Base-by-base conservation (phyloP, 1,140 invertebrate species). In the Nephotettix cincticeps region DNA sequence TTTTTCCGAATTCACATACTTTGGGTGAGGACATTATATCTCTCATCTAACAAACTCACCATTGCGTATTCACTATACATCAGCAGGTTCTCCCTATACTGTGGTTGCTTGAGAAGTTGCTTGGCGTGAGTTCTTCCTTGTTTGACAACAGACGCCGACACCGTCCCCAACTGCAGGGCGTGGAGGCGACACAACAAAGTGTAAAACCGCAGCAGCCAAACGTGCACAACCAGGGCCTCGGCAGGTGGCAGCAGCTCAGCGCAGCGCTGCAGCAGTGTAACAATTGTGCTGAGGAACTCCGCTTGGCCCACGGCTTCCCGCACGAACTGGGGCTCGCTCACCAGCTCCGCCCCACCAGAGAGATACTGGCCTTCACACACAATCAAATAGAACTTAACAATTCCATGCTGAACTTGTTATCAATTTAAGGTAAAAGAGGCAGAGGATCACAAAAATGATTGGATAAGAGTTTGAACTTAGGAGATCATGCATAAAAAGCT, bases 141-240 rank as follows among this genome's bases (percentile, higher is more conserved):
- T 63, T 27, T 54, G 25, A 30, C 30, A 25, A 64, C 27, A 69
- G 43, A 72, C 25, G 43, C 25, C 56, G 29, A 58, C 36, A 21
- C 1, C 28, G 32, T 63, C 4, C 58, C 63, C 47, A 69, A 25
- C 28, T 58, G 21, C 32, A 0, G 67, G 11, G 9, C n/a, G 25
- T 65, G 61, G 30, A 71, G 27, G 27, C 68, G 56, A 27, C 68
- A 71, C n/a, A 69, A 9, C 28, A 66, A 70, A 77, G 77, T 68
- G 76, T 88, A 84, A 74, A 90, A 87, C 72, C 85, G 79, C 28
- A 89, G 78, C 85, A 85, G 88, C 82, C 89, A 84, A 9, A 88
- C 70, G 17, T 83, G 80, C 66, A 88, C 82, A 17, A 86, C 80
- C 11, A 80, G 82, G 36, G 81, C 76, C 68, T 81, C 73, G 29